phyloP scores from a whole-genome alignment of 2,797 vertebrate genomes.

The Meda fulgida region DNA sequence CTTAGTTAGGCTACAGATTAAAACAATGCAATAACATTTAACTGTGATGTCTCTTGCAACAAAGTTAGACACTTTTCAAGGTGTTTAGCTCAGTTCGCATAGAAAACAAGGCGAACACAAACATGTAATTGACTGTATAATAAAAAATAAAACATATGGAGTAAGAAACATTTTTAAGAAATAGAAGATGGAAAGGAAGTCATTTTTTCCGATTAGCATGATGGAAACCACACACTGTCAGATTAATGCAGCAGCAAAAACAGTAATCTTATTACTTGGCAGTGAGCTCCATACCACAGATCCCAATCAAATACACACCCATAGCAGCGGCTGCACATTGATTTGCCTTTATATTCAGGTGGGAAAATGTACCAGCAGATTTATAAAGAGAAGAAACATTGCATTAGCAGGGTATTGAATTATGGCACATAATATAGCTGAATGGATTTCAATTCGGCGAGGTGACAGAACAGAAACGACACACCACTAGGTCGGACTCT shows the following conservation, averaged over 20 bases:
- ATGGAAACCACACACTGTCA: slow-evolving; percentile 50
- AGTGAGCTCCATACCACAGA: slow-evolving; percentile 49
- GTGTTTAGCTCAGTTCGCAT: neutral
- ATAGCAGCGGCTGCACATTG: neutral
- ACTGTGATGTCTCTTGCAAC: slow-evolving; percentile 1
- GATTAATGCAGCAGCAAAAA: slow-evolving; percentile 35
- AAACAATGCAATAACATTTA: slow-evolving; percentile 10
- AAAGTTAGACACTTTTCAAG: neutral
- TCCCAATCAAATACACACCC: slow-evolving; percentile 22
- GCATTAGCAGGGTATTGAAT: neutral
- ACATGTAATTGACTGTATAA: neutral
- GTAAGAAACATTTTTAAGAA: neutral
- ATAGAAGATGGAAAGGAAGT: slow-evolving; percentile 29
- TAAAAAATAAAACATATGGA: slow-evolving; percentile 20
- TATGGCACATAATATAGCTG: slow-evolving; percentile 1
- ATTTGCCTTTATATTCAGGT: neutral
- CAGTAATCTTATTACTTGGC: slow-evolving; percentile 43
- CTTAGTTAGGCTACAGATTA: slow-evolving; percentile 27
- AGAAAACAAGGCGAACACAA: neutral
- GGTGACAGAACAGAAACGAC: neutral
- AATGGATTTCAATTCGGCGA: slow-evolving; percentile 3
- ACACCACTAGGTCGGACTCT: neutral
- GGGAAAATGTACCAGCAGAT: neutral
- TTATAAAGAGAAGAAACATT: neutral
- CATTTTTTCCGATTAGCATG: slow-evolving; percentile 49